Conservation (phyloP, 2,888 invertebrate species). For the Druceiella hillmani region DNA sequence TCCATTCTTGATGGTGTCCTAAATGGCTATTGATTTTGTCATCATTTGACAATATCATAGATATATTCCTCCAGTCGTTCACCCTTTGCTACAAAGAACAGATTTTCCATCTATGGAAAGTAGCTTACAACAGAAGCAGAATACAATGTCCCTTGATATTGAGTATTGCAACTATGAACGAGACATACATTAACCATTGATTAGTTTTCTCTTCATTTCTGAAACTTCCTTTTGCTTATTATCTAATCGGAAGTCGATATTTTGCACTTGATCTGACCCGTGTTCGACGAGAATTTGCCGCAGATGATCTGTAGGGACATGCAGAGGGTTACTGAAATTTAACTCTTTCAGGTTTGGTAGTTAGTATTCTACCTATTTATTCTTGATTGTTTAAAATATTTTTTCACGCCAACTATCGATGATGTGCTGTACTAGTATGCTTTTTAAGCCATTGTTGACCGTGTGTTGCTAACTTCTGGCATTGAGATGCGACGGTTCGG, state of each 20-base stretch:
- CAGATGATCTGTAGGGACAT: constrained; percentile 13
- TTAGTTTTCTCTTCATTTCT: constrained; percentile 10
- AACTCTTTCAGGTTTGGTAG: no score
- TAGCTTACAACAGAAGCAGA: constrained; percentile 19
- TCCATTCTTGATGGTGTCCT: constrained; percentile 13
- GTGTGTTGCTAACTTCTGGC: no score
- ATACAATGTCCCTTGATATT: constrained; percentile 12
- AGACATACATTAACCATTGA: constrained; percentile 13
- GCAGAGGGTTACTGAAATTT: no score
- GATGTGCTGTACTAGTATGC: no score
- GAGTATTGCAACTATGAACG: constrained; percentile 18
- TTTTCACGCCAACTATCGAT: no score
- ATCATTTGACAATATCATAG: constrained; percentile 13
- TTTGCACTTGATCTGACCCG: constrained; percentile 12
- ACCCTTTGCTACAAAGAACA: constrained; percentile 13
- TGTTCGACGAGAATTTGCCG: constrained; percentile 11
- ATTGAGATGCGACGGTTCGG: no score
- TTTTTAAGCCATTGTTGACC: no score
- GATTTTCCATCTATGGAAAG: constrained; percentile 13
- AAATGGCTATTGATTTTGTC: constrained; percentile 15
- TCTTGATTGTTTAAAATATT: no score
- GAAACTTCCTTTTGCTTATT: constrained; percentile 16
- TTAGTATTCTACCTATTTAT: no score
- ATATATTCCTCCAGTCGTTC: constrained; percentile 18
- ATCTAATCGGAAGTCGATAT: constrained; percentile 16